Percentiles rank a stretch among this genome's conserved stretches.
Evolutionary conservation across 2,113 vertebrate genomes (phyloP).

Genomic region (Perca fluviatilis): DNA sequence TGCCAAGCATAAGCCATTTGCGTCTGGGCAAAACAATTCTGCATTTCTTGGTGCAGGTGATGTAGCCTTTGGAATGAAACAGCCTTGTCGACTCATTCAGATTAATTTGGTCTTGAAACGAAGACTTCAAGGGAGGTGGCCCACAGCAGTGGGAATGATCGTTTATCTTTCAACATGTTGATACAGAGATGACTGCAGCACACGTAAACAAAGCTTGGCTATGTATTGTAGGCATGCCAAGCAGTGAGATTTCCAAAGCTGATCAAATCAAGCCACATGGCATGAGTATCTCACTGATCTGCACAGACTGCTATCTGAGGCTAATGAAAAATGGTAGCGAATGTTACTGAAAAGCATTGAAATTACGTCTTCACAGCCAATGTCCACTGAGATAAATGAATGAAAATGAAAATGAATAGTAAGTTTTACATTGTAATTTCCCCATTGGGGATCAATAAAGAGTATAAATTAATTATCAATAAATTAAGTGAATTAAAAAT

Average conservation of each 20-base stretch:
- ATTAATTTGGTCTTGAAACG: conserved; percentile 2
- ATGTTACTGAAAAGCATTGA: background rate
- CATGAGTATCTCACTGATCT: conserved; percentile 5
- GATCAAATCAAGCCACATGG: background rate
- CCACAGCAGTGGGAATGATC: conserved; percentile 4
- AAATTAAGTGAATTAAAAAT: too few species aligned
- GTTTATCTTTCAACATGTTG: background rate
- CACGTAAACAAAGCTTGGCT: conserved; percentile 16
- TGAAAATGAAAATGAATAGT: background rate
- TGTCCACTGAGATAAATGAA: background rate
- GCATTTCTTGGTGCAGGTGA: background rate
- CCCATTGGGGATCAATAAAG: too few species aligned
- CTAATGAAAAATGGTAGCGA: background rate
- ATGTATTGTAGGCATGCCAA: conserved; percentile 5
- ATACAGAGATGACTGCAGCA: background rate
- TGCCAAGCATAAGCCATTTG: background rate
- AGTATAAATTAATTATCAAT: too few species aligned
- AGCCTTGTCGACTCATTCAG: background rate
- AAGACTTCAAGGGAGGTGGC: conserved; percentile 5
- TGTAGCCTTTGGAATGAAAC: background rate
- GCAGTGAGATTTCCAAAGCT: conserved; percentile 7
- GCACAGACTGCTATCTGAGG: conserved; percentile 15
- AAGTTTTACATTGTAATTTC: background rate
- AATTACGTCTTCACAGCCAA: background rate
- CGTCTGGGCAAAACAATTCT: background rate